A percentile compares a stretch with the other conserved stretches of the same genome.
Conservation (phyloP, 2,888 invertebrate genomes). For the Neocrepidodera transversa region DNA sequence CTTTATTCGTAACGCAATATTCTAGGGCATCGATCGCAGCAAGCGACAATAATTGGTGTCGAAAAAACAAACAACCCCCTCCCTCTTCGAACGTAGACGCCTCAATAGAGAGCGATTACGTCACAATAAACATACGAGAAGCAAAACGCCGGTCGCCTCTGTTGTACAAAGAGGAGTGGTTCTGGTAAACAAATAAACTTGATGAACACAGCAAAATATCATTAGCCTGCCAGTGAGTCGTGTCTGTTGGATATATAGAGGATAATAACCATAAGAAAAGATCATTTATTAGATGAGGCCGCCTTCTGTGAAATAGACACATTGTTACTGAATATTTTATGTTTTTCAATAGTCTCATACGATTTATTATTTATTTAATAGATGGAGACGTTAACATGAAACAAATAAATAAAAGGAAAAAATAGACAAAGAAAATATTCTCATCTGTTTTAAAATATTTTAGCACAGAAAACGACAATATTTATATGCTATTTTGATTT, state of each 20-base stretch:
- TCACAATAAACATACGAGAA: conserved; percentile 30
- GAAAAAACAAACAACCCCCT: conserved; percentile 27
- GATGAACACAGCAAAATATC: conserved; percentile 59
- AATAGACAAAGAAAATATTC: no score
- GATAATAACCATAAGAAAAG: conserved; percentile 23
- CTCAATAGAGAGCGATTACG: conserved; percentile 36
- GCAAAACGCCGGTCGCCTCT: conserved; percentile 24
- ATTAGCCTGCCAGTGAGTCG: conserved; percentile 47
- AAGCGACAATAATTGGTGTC: conserved; percentile 27
- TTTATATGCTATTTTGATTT: no score
- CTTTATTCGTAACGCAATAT: not conserved
- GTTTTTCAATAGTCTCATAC: no score
- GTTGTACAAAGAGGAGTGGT: conserved; percentile 45
- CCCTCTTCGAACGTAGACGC: conserved; percentile 26
- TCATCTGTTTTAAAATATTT: no score
- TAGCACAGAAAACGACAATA: no score
- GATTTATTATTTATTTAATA: no score
- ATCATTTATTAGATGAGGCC: conserved; percentile 15
- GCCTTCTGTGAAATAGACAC: no score
- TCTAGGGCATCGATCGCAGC: conserved; percentile 27
- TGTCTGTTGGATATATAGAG: conserved; percentile 15
- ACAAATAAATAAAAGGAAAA: no score
- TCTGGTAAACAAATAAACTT: conserved; percentile 56
- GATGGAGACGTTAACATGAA: no score
- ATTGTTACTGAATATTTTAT: no score